Evolutionary conservation across 2,113 vertebrate species (phyloP).

Genomic region (Macroglossus sobrinus): DNA sequence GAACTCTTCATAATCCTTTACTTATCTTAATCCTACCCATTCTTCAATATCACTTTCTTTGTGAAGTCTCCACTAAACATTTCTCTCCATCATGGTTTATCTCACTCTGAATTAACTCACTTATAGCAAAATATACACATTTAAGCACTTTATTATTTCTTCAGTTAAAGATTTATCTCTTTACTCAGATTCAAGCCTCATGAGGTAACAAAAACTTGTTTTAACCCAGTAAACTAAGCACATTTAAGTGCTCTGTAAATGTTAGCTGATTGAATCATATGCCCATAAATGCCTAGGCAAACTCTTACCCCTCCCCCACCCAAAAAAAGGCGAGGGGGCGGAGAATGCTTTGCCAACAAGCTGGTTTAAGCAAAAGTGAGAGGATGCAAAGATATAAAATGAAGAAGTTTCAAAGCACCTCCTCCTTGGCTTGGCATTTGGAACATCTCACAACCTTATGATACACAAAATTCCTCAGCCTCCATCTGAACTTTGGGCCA

Average conservation of each 20-base stretch:
- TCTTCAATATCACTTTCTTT: not conserved
- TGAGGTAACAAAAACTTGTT: not conserved
- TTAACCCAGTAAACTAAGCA: not conserved
- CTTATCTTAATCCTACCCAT: not conserved
- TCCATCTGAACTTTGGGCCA: not conserved
- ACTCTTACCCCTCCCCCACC: too few species aligned
- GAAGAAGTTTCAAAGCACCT: conserved; percentile 7
- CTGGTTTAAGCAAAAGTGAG: conserved; percentile 2
- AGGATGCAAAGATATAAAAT: not conserved
- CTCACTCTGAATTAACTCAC: not conserved
- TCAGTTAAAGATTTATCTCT: conserved; percentile 13
- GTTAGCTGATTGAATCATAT: not conserved
- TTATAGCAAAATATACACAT: not conserved
- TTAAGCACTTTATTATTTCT: not conserved
- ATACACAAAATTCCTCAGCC: not conserved
- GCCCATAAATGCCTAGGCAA: not conserved
- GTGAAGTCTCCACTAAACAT: not conserved
- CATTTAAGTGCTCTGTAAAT: not conserved
- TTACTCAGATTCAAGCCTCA: not conserved
- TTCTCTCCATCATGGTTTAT: not conserved
- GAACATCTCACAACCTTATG: not conserved
- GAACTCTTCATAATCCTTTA: not conserved
- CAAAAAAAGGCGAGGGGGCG: not conserved
- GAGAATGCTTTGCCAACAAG: not conserved
- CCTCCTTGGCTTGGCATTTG: not conserved